Base-by-base conservation (phyloP, 1,140 invertebrate species). In the Cyclina sinensis region DNA sequence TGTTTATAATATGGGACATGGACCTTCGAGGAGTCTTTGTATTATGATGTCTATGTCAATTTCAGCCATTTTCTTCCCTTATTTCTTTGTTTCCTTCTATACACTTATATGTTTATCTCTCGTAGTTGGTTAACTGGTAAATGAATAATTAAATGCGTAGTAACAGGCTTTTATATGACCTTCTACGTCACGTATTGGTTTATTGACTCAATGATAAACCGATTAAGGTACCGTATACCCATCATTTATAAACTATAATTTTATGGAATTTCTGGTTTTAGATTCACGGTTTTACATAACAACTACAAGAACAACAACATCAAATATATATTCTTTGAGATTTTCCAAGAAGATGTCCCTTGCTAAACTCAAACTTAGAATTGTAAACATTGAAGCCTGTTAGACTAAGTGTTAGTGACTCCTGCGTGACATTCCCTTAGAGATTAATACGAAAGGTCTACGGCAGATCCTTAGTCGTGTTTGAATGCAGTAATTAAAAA, bases 21-120 rank as follows among this genome's bases (percentile, higher is more conserved):
- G 78, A 99, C 98, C 98, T 98, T 99, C 98, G 95, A 99, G 97
- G 96, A 99, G 97, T 96, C 98, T 97, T 95, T 98, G 97, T 96
- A 99, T 99, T 93, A 99, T 96, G 96, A 97, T 98, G 97, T 99
- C 98, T 96, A 99, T 98, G 97, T 99, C 98, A 95, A 99, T 96
- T 96, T 99, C 98, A 96, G 98, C 98, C 98, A 98, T 98, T 46
- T 54, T 76, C n/a, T 1, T 65, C 1, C 12, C 39, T 37, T 16
- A 4, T 35, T 30, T 48, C 73, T 76, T 46, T 24, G 39, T 24
- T 51, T 46, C 24, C 24, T 51, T 76, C 32, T 24, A 24, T 54
- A n/a, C 24, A 9, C 37, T 32, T 70, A 21, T n/a, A n/a, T 70
- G 32, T 70, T 30, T 70, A 70, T 7, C 21, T 2, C 32, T 65